phyloP scores from a whole-genome alignment of 2,113 vertebrate genomes.

The Thamnophis sirtalis region DNA sequence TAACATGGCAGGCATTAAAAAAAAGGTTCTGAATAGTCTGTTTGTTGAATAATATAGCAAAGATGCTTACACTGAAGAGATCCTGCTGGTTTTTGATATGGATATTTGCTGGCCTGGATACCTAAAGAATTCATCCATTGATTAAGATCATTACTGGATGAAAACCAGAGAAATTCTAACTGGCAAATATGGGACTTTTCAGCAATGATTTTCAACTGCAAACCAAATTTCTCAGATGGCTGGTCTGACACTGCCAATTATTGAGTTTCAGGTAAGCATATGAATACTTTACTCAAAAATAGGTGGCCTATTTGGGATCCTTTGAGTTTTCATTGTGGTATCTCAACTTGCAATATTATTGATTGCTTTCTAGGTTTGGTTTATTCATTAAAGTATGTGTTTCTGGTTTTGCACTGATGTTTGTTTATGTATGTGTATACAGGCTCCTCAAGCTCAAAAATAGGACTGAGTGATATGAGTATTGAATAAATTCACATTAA shows the following conservation, averaged over 20 bases:
- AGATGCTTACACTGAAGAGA: neutral
- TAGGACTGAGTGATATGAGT: neutral
- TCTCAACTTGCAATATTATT: neutral
- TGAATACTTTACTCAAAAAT: neutral
- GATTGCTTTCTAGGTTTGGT: neutral
- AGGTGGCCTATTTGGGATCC: neutral
- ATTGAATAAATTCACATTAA: neutral
- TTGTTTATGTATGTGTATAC: neutral
- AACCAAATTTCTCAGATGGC: neutral
- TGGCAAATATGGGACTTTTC: neutral
- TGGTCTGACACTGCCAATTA: neutral
- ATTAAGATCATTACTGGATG: neutral
- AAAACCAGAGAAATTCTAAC: neutral
- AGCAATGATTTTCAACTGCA: neutral
- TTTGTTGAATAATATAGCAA: neutral
- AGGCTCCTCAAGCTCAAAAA: neutral
- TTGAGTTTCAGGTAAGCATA: neutral
- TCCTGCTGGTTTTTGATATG: neutral
- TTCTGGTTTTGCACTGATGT: neutral
- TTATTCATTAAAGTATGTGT: neutral
- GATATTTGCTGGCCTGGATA: neutral
- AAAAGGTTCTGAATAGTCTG: neutral
- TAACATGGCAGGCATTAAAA: neutral
- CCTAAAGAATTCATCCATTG: neutral
- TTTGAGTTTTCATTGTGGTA: neutral